Conservation (phyloP, 2,113 vertebrate species). For the Pyrgilauda ruficollis region DNA sequence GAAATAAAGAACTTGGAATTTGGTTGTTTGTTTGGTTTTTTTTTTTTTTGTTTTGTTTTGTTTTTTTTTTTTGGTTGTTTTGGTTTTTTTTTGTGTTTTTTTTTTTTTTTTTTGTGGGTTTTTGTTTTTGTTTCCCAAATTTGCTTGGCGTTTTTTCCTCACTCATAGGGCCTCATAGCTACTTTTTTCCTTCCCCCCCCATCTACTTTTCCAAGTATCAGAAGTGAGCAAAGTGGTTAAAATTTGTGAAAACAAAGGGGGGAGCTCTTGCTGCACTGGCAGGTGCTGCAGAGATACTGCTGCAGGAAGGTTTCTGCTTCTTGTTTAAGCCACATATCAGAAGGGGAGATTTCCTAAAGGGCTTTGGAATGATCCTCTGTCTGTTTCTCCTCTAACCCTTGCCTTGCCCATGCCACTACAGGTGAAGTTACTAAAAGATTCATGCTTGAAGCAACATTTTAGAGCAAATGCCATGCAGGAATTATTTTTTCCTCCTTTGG, state of each 20-base stretch:
- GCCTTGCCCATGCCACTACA: rapidly evolving
- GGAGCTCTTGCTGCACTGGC: slow-evolving; percentile 17
- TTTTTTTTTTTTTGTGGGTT: background rate
- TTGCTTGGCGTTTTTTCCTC: background rate
- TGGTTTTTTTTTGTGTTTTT: no score
- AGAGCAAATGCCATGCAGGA: background rate
- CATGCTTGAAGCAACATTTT: background rate
- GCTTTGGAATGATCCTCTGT: background rate
- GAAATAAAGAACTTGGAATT: background rate
- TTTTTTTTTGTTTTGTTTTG: background rate
- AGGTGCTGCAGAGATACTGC: background rate
- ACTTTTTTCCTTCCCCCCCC: background rate
- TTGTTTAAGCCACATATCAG: background rate
- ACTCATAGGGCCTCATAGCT: background rate
- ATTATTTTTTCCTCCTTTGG: background rate
- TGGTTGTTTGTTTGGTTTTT: no score
- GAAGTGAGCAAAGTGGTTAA: background rate
- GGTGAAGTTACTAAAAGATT: background rate
- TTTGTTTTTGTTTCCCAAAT: background rate
- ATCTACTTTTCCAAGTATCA: background rate
- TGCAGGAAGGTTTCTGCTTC: background rate
- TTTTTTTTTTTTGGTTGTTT: no score
- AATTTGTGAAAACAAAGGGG: background rate
- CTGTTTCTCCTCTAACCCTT: background rate
- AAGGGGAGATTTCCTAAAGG: background rate